Evolutionary conservation across 2,797 vertebrate genomes (phyloP).

Genomic region (Caiman crocodilus): DNA sequence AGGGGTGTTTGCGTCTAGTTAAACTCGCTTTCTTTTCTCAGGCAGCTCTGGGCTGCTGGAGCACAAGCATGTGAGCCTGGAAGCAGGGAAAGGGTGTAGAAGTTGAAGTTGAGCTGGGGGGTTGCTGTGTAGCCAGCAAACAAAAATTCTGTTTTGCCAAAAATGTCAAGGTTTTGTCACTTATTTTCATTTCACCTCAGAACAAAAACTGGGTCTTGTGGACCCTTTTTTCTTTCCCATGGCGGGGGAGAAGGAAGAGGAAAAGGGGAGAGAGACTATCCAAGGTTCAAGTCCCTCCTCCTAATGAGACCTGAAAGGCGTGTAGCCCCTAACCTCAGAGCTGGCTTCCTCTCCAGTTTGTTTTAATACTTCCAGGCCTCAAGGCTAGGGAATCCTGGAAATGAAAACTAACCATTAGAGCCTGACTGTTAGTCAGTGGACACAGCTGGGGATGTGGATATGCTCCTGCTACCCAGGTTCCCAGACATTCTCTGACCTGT

Average conservation of each 20-base stretch:
- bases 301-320: constrained; percentile 2
- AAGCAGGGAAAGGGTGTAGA: neutral
- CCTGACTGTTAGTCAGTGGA: constrained; percentile 13
- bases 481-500: neutral
- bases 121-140: neutral
- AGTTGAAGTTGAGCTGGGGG: neutral
- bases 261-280: neutral
- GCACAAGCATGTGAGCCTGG: neutral
- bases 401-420: neutral
- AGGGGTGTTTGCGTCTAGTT: neutral
- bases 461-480: neutral
- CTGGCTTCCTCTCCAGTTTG: constrained; percentile 15
- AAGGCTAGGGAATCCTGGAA: constrained; percentile 32
- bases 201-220: neutral
- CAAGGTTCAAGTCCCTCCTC: neutral
- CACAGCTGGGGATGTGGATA: neutral
- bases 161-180: neutral
- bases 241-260: neutral
- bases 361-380: constrained; percentile 36
- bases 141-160: neutral
- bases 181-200: neutral
- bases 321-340: constrained; percentile 40
- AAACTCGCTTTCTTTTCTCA: neutral
- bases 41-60: constrained; percentile 12
- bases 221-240: too few species aligned